These are phyloP conservation scores for Takifugu flavidus DNA, from an alignment of 2,113 vertebrate species.

Conservation along the genomic window DNA sequence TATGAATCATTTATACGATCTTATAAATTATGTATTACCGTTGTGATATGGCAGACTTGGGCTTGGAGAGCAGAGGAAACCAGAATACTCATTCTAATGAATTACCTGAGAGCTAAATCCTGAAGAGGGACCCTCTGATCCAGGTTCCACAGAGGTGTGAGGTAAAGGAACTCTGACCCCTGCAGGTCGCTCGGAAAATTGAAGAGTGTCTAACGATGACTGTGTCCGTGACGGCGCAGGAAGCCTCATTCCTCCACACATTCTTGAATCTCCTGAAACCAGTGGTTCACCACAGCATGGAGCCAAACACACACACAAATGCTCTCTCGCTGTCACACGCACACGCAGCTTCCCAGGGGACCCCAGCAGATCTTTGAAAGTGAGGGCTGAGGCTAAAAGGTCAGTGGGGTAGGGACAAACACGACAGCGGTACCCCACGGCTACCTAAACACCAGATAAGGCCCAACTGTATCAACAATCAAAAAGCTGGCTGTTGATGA, in stretches of 20 bases:
- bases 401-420: constrained; percentile 43
- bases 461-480: constrained; percentile 69
- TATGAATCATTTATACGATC: constrained; percentile 53
- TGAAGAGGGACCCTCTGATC: constrained; percentile 9
- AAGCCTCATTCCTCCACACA: constrained; percentile 1
- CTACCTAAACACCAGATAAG: constrained; percentile 59
- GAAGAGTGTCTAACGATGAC: neutral
- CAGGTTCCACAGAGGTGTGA: constrained; percentile 17
- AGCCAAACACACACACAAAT: neutral
- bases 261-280: neutral
- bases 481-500: constrained; percentile 40
- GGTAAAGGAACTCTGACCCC: constrained; percentile 60
- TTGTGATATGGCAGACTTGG: constrained; percentile 21
- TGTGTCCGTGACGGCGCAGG: neutral
- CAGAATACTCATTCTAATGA: constrained; percentile 21
- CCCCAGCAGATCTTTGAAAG: constrained; percentile 46
- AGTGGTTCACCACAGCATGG: neutral
- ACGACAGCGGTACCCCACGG: constrained; percentile 58
- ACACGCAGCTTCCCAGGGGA: constrained; percentile 21
- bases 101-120: constrained; percentile 19
- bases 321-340: constrained; percentile 2
- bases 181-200: constrained; percentile 51
- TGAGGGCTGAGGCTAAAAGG: constrained; percentile 37
- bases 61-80: constrained; percentile 17
- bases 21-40: constrained; percentile 52